These are phyloP conservation scores for Eleutherodactylus coqui DNA, from an alignment of 2,797 vertebrate species.

Conservation along the genomic window DNA sequence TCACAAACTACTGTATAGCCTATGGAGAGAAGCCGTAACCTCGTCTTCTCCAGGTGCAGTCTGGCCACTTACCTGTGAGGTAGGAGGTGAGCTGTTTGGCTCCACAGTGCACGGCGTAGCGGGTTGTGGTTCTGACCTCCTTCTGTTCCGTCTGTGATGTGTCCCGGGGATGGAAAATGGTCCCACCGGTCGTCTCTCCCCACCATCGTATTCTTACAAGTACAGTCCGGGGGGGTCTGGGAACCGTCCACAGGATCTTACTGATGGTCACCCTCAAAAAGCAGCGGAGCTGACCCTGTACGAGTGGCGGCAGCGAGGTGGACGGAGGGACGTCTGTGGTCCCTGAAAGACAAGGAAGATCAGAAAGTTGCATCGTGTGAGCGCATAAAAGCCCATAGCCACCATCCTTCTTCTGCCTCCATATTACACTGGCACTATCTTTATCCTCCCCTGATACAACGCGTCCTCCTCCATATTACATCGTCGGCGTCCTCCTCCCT, in stretches of 20 bases:
- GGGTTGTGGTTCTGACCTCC: constrained; percentile 79
- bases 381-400: neutral
- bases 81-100: constrained; percentile 92
- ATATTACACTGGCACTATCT: neutral
- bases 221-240: constrained; percentile 77
- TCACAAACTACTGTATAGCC: too few species aligned
- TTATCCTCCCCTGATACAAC: too few species aligned
- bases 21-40: neutral
- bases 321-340: constrained; percentile 80
- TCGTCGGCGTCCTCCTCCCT: neutral
- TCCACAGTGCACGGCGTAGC: constrained; percentile 89
- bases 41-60: neutral
- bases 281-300: constrained; percentile 89
- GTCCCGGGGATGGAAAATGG: constrained; percentile 83
- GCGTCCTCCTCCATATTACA: neutral
- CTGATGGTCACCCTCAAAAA: constrained; percentile 85
- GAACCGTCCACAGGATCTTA: constrained; percentile 83
- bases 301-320: constrained; percentile 90
- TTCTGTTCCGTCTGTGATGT: constrained; percentile 77
- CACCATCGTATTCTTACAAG: constrained; percentile 90
- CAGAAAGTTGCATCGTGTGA: neutral
- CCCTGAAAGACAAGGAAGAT: constrained; percentile 71
- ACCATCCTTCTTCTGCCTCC: neutral
- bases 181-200: constrained; percentile 90
- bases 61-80: constrained; percentile 82